These are phyloP conservation scores for Podilymbus podiceps DNA, from an alignment of 2,113 vertebrate genomes.

Conservation along the genomic window DNA sequence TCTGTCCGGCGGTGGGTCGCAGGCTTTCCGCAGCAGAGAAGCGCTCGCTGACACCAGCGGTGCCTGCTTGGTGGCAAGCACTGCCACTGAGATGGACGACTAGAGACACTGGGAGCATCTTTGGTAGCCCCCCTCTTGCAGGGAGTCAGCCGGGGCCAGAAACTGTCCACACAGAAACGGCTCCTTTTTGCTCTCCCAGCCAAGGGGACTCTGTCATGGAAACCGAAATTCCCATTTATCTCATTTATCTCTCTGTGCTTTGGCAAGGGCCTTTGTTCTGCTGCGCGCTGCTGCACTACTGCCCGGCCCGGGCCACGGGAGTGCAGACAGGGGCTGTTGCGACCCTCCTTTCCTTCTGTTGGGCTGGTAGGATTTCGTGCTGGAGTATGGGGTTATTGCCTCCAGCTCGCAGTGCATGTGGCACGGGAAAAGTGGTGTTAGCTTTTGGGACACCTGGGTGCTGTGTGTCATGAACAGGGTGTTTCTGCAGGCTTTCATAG, in stretches of 20 bases:
- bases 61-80: accelerated
- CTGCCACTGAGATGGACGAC: accelerated
- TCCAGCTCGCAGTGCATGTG: accelerated
- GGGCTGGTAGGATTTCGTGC: background rate
- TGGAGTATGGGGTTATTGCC: background rate
- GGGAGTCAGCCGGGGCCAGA: background rate
- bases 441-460: background rate
- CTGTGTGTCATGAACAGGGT: background rate
- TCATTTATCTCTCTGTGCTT: background rate
- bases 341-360: background rate
- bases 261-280: background rate
- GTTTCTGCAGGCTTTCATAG: background rate
- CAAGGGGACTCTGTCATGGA: background rate
- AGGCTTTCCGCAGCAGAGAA: background rate
- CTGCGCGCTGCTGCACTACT: accelerated
- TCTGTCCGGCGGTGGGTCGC: background rate
- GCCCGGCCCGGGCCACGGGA: background rate
- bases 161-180: background rate
- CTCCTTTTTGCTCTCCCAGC: background rate
- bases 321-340: accelerated
- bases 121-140: accelerated
- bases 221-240: background rate
- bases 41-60: accelerated
- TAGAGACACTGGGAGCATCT: no score
- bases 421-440: background rate